phyloP scores from a whole-genome alignment of 2,888 invertebrate species.

The Chironomus tentans region DNA sequence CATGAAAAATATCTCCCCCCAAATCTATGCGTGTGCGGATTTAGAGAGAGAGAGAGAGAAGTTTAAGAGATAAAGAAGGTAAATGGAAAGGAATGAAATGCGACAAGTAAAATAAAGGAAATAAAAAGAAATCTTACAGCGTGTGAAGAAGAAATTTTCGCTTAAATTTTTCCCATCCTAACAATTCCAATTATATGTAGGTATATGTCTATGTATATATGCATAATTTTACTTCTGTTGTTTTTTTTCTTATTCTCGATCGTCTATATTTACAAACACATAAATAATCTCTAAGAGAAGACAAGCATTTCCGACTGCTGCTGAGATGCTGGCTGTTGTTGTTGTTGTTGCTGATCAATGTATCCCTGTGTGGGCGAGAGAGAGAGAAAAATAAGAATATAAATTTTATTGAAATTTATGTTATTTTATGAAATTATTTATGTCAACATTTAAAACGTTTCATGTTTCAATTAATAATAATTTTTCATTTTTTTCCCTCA shows the following conservation, averaged over 20 bases:
- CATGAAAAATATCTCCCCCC: not conserved
- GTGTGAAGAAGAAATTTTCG: conserved; percentile 1
- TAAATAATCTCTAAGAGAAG: conserved; percentile 21
- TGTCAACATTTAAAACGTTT: conserved; percentile 1
- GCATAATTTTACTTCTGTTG: not conserved
- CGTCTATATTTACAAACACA: conserved; percentile 1
- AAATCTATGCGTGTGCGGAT: too few species aligned
- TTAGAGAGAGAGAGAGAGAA: not conserved
- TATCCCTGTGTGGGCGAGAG: conserved; percentile 6
- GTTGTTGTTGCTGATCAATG: conserved; percentile 31
- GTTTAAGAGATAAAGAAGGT: too few species aligned
- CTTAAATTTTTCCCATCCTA: not conserved
- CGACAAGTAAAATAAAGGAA: not conserved
- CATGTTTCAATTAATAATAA: not conserved
- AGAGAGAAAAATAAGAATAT: too few species aligned
- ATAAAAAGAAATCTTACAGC: conserved; percentile 1
- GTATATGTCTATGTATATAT: not conserved
- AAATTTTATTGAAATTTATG: not conserved
- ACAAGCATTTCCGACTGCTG: conserved; percentile 21
- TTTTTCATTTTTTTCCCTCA: not conserved
- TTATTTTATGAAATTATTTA: not conserved
- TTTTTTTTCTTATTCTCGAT: not conserved
- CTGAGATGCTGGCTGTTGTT: not conserved
- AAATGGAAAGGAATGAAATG: too few species aligned
- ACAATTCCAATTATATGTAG: not conserved